A percentile compares a stretch with the other conserved stretches of the same genome.
Conservation (phyloP, 2,888 invertebrate genomes). For the Phortica magna region DNA sequence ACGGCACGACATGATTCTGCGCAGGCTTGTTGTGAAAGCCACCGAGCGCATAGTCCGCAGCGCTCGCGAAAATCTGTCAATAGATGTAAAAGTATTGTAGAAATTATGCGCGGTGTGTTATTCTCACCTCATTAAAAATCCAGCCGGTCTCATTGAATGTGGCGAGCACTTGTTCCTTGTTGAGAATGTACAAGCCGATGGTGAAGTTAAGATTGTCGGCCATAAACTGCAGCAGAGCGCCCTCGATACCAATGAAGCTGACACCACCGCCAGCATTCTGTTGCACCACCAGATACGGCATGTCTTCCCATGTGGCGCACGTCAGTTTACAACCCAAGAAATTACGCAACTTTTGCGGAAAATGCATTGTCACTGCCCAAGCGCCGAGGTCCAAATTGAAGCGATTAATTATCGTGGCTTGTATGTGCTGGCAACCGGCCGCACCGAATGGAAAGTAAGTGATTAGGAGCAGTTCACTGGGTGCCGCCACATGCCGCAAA, state of each 20-base stretch:
- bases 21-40: slow-evolving; percentile 61
- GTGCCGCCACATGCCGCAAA: neutral
- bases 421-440: slow-evolving; percentile 52
- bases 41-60: slow-evolving; percentile 65
- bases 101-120: neutral
- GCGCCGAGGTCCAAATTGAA: slow-evolving; percentile 32
- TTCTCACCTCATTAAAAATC: slow-evolving; percentile 60
- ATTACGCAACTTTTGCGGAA: slow-evolving; percentile 60
- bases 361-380: slow-evolving; percentile 53
- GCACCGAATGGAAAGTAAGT: slow-evolving; percentile 65
- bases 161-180: slow-evolving; percentile 52
- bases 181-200: slow-evolving; percentile 59
- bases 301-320: slow-evolving; percentile 70
- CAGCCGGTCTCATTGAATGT: slow-evolving; percentile 56
- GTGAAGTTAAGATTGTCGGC: slow-evolving; percentile 65
- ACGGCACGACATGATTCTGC: slow-evolving; percentile 46
- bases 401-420: slow-evolving; percentile 58
- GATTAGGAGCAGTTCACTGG: slow-evolving; percentile 53
- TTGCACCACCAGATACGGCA: slow-evolving; percentile 61
- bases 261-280: slow-evolving; percentile 27
- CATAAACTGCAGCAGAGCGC: slow-evolving; percentile 62
- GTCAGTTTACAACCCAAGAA: slow-evolving; percentile 65
- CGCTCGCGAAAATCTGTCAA: slow-evolving; percentile 59
- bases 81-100: neutral
- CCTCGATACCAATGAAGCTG: slow-evolving; percentile 67